These are phyloP conservation scores for Cynodonichthys magdalenae DNA, from an alignment of 2,797 vertebrate genomes.

Conservation along the genomic window DNA sequence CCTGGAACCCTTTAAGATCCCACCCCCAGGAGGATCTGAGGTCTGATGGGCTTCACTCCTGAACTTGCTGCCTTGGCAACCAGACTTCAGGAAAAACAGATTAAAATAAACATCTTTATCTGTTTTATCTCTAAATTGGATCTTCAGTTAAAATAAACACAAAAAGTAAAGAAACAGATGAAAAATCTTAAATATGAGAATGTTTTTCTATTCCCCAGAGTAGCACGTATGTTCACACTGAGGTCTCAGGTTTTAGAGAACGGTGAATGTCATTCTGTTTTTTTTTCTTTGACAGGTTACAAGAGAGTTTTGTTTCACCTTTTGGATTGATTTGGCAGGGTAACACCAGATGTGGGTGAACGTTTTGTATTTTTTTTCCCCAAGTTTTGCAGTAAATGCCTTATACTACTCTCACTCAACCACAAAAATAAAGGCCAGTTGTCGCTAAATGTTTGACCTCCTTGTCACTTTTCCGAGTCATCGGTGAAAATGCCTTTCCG, in stretches of 20 bases:
- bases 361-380: neutral
- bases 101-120: neutral
- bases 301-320: constrained; percentile 34
- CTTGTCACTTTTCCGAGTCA: constrained; percentile 10
- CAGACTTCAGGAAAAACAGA: neutral
- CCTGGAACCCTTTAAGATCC: neutral
- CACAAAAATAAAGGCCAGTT: constrained; percentile 1
- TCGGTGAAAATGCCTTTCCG: neutral
- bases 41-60: neutral
- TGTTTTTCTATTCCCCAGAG: constrained; percentile 33
- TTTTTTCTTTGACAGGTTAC: constrained; percentile 45
- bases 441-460: constrained; percentile 2
- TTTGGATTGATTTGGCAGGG: constrained; percentile 56
- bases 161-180: too few relatives aligned
- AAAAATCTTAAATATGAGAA: neutral
- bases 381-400: neutral
- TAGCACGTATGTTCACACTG: constrained; percentile 16
- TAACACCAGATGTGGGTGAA: constrained; percentile 30
- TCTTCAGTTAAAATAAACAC: too few relatives aligned
- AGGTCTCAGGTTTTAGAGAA: constrained; percentile 45
- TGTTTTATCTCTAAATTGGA: too few relatives aligned
- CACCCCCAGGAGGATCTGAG: neutral
- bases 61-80: neutral
- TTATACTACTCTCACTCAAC: neutral
- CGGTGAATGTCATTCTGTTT: constrained; percentile 39